Evolutionary conservation across 2,113 vertebrate species (phyloP), one percentile per base, ranked within the genome.

Genomic region (Ptilorrhoa leucosticta): DNA sequence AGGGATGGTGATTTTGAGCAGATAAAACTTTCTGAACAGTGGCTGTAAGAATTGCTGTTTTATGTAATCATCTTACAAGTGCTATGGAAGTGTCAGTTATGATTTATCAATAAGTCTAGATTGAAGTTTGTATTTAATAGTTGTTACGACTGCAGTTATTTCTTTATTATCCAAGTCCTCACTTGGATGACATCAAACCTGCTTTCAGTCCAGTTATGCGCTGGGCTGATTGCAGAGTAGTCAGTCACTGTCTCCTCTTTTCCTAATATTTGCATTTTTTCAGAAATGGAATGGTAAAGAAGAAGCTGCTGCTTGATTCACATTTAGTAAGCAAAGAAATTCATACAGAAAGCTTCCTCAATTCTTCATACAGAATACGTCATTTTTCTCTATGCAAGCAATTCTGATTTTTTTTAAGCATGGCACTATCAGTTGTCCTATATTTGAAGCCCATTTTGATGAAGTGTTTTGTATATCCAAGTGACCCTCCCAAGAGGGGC

Each of bases 401-500:
- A 15, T 16, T 40, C 12, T 39, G 10, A 2, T 61, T 61, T 35
- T 54, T 89, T 83, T n/a, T 6, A 50, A 58, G 71, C 11, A 19
- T 37, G 47, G 24, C 8, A 13, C 39, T 45, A 12, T 23, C 6
- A 35, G 10, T 45, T 87, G 56, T 31, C 7, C 24, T 56, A 2
- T 26, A 65, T 35, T 44, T 39, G 35, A 82, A 63, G 3, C 7
- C 11, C 7, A 17, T 13, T 86, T 73, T 37, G 12, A 20, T 30
- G 10, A 50, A 65, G 30, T 60, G 5, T 2, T 81, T 78, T 78
- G 19, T 51, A 15, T 51, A 26, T 47, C 13, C 27, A 27, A 75
- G 18, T 10, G 60, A 58, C 5, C 2, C 7, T 80, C 19, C 7
- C 16, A 92, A 54, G 23, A 1, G 1, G 2, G 4, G 4, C 30